Conservation (phyloP, 2,113 vertebrate genomes). For the Crotophaga sulcirostris region DNA sequence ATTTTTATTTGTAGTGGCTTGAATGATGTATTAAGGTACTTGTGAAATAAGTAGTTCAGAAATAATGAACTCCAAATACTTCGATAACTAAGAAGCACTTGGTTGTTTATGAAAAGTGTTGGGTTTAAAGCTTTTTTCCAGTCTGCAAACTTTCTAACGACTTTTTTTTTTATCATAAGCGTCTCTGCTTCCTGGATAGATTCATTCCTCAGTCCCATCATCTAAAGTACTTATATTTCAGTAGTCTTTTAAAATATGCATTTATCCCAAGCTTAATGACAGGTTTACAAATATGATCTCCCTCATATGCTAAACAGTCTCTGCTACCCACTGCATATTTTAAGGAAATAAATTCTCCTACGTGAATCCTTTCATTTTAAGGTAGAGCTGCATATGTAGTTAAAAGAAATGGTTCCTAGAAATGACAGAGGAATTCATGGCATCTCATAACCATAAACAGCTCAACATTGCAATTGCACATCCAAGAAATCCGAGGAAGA, state of each 20-base stretch:
- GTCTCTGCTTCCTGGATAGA: not conserved
- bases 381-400: not conserved
- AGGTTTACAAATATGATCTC: not conserved
- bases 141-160: not conserved
- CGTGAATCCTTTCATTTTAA: slow-evolving; percentile 22
- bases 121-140: not conserved
- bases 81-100: not conserved
- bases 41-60: not conserved
- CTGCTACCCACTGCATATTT: not conserved
- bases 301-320: not conserved
- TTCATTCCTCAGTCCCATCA: slow-evolving; percentile 11
- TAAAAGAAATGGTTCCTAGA: not conserved
- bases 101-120: not conserved
- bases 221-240: slow-evolving; percentile 10
- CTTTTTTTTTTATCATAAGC: not conserved
- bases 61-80: not conserved
- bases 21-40: not conserved
- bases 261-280: not conserved
- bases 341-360: not conserved
- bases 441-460: not conserved
- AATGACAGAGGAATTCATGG: not conserved
- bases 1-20: not conserved
- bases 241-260: not conserved
- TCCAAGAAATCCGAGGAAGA: slow-evolving; percentile 7
- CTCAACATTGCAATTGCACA: not conserved